Conservation (phyloP, 2,797 vertebrate genomes). For the Brotogeris chrysoptera region DNA sequence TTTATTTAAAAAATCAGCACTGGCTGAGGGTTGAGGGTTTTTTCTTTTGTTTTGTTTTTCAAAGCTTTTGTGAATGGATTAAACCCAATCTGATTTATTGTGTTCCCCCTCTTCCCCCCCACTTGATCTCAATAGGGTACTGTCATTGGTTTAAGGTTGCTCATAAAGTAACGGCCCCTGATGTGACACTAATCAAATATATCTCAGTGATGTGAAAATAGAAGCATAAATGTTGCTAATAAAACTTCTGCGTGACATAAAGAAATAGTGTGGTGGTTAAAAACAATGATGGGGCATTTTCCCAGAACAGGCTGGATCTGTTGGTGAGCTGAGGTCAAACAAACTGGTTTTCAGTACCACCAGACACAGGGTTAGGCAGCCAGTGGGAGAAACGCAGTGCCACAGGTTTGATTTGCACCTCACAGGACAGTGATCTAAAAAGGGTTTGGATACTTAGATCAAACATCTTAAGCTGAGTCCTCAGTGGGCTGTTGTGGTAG, state of each 20-base stretch:
- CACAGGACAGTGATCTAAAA: neutral
- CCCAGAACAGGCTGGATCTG: neutral
- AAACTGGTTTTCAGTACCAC: neutral
- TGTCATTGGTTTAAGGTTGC: neutral
- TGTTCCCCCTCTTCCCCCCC: rapidly evolving
- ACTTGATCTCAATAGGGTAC: neutral
- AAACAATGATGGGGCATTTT: neutral
- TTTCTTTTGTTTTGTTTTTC: neutral
- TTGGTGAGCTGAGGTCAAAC: neutral
- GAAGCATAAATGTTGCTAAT: neutral
- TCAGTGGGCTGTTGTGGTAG: neutral
- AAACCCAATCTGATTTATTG: neutral
- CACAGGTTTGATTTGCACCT: neutral
- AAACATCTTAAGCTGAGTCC: neutral
- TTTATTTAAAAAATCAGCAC: neutral
- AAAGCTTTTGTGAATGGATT: neutral
- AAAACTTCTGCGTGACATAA: neutral
- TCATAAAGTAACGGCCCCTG: neutral
- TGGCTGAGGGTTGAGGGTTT: neutral
- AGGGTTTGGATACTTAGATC: neutral
- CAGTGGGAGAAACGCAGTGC: neutral
- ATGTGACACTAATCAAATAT: neutral
- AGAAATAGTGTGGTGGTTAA: neutral
- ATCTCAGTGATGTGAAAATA: neutral
- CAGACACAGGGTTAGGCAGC: neutral